A percentile compares a stretch with the other conserved stretches of the same genome.
These are phyloP conservation scores for Capromys pilorides DNA, from an alignment of 2,797 vertebrate genomes.

Conservation along the genomic window DNA sequence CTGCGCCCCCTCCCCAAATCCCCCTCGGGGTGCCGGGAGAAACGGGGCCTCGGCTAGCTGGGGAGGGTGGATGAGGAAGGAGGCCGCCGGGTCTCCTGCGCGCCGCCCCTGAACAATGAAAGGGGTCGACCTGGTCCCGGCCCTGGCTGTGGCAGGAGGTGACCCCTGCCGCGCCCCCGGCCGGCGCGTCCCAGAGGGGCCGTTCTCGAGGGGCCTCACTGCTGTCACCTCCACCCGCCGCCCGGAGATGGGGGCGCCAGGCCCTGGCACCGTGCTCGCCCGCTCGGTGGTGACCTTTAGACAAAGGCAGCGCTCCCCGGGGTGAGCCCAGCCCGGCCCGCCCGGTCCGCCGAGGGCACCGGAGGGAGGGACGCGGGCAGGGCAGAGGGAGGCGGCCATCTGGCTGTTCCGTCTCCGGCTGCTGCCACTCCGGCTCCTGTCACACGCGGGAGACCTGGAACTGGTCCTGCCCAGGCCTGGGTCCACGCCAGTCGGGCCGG, in stretches of 20 bases:
- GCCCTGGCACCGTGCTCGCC: constrained; percentile 74
- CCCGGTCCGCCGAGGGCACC: constrained; percentile 67
- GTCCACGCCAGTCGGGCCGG: constrained; percentile 45
- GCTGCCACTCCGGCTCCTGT: constrained; percentile 69
- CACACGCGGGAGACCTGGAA: constrained; percentile 67
- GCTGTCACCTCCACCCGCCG: constrained; percentile 69
- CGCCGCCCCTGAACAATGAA: constrained; percentile 75
- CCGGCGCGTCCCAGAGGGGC: constrained; percentile 45
- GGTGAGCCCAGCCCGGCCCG: constrained; percentile 68
- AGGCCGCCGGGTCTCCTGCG: constrained; percentile 56
- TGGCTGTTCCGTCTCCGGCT: constrained; percentile 71
- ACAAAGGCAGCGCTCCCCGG: constrained; percentile 79
- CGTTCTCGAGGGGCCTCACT: background rate
- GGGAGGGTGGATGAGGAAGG: constrained; percentile 23
- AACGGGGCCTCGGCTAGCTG: constrained; percentile 17
- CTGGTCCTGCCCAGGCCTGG: constrained; percentile 50
- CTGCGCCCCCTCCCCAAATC: constrained; percentile 54
- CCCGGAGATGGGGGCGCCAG: constrained; percentile 64
- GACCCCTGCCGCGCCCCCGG: constrained; percentile 59
- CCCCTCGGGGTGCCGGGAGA: constrained; percentile 19
- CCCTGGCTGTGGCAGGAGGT: constrained; percentile 36
- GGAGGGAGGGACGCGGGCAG: constrained; percentile 66
- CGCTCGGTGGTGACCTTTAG: constrained; percentile 80
- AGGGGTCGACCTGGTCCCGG: constrained; percentile 64
- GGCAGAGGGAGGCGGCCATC: constrained; percentile 68